Percentiles rank a stretch among this genome's conserved stretches.
Evolutionary conservation across 2,797 vertebrate species (phyloP).

Genomic region (Chromis chromis): DNA sequence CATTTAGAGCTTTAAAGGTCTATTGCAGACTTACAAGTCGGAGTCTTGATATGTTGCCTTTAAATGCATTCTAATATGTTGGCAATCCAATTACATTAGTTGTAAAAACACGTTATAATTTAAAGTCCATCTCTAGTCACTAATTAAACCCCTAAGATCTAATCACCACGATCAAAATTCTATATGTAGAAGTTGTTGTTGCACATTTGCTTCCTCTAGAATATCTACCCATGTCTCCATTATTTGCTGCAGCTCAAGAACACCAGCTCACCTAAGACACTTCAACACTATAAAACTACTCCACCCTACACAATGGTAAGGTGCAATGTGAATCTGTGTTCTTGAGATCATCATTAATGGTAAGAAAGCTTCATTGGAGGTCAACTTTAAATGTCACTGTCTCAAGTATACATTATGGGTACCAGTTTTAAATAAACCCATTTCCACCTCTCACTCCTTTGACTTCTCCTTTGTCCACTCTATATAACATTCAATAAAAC

Average conservation of each 20-base stretch:
- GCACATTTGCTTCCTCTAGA: no score
- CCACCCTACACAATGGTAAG: no score
- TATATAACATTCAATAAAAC: slow-evolving; percentile 34
- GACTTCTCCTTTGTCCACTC: background rate
- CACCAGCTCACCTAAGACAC: no score
- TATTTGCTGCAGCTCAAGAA: no score
- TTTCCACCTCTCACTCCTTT: background rate
- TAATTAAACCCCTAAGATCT: no score
- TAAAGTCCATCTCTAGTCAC: background rate
- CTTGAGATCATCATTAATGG: no score
- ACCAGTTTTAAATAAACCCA: background rate
- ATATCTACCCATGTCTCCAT: no score
- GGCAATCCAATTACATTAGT: background rate
- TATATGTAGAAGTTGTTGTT: no score
- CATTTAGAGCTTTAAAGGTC: slow-evolving; percentile 22
- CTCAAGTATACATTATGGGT: background rate
- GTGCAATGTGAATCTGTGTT: no score
- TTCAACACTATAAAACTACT: no score
- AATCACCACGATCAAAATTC: no score
- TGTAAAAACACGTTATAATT: background rate
- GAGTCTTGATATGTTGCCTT: background rate
- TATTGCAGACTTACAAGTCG: background rate
- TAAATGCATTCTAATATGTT: background rate
- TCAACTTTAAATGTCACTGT: background rate
- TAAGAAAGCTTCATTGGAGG: no score